Percentiles rank a stretch among this genome's conserved stretches.
phyloP scores from a whole-genome alignment of 2,888 invertebrate genomes.

The Diarsia brunnea region DNA sequence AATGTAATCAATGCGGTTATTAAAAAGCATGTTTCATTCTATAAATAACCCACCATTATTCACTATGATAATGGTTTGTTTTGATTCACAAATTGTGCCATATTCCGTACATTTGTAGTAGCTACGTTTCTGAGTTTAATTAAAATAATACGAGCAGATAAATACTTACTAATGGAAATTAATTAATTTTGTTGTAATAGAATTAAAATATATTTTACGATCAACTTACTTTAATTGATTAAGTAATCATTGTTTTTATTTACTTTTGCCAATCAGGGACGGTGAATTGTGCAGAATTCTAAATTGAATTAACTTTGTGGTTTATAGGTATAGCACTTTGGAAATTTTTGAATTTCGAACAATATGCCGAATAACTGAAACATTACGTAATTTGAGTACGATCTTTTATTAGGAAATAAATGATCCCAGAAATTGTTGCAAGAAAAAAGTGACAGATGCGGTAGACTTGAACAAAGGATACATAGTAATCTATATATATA shows the following conservation, averaged over 20 bases:
- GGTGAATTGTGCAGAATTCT: neutral
- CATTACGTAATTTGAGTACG: neutral
- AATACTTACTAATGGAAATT: constrained; percentile 1
- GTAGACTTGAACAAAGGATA: neutral
- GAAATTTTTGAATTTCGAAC: too few relatives aligned
- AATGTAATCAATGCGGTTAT: neutral
- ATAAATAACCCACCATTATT: constrained; percentile 2
- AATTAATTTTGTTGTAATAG: constrained; percentile 29
- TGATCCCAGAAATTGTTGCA: neutral
- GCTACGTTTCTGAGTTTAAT: constrained; percentile 12
- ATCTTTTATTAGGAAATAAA: neutral
- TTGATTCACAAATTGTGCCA: constrained; percentile 1
- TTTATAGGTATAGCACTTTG: too few relatives aligned
- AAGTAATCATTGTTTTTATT: constrained; percentile 1
- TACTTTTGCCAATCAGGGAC: neutral
- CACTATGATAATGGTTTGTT: constrained; percentile 17
- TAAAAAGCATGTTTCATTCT: constrained; percentile 14
- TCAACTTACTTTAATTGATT: constrained; percentile 1
- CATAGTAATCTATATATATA: too few relatives aligned
- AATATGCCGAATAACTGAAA: neutral
- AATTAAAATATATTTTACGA: constrained; percentile 12
- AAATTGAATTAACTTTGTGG: neutral
- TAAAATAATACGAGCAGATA: constrained; percentile 35
- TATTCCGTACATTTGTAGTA: constrained; percentile 3
- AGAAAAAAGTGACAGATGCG: neutral